Evolutionary conservation across 1,140 invertebrate genomes (phyloP).

Genomic region (Arctopsyche grandis): DNA sequence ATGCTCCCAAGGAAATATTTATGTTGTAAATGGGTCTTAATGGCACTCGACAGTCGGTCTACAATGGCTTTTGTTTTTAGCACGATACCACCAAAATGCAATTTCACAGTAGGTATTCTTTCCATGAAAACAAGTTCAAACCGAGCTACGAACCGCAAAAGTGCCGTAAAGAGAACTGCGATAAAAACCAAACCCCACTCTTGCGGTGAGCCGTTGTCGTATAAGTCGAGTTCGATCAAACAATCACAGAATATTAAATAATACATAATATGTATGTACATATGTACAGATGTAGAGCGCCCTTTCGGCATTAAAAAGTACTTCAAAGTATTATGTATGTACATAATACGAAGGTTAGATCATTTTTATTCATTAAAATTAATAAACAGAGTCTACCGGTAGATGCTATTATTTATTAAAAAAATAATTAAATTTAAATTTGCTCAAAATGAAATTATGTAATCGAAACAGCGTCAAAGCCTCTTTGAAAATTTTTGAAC

Average conservation of each 20-base stretch:
- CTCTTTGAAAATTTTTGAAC: background rate
- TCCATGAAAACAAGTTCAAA: too few species aligned
- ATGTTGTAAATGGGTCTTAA: too few species aligned
- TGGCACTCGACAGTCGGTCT: background rate
- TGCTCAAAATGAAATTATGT: background rate
- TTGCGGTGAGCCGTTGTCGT: background rate
- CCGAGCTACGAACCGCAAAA: too few species aligned
- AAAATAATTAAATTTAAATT: background rate
- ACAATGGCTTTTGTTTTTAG: conserved; percentile 20
- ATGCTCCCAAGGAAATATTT: too few species aligned
- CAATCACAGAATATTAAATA: background rate
- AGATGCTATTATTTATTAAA: background rate
- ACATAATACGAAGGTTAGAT: too few species aligned
- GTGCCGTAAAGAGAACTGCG: background rate
- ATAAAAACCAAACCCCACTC: conserved; percentile 1
- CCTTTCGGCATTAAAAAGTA: too few species aligned
- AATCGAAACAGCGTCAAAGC: conserved; percentile 8
- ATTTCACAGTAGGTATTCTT: background rate
- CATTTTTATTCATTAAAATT: too few species aligned
- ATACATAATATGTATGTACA: too few species aligned
- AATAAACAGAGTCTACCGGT: too few species aligned
- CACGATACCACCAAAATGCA: conserved; percentile 14
- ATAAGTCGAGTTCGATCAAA: background rate
- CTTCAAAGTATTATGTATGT: too few species aligned
- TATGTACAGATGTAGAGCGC: too few species aligned